Conservation (phyloP, 2,797 vertebrate species). For the Buphagus erythrorhynchus region DNA sequence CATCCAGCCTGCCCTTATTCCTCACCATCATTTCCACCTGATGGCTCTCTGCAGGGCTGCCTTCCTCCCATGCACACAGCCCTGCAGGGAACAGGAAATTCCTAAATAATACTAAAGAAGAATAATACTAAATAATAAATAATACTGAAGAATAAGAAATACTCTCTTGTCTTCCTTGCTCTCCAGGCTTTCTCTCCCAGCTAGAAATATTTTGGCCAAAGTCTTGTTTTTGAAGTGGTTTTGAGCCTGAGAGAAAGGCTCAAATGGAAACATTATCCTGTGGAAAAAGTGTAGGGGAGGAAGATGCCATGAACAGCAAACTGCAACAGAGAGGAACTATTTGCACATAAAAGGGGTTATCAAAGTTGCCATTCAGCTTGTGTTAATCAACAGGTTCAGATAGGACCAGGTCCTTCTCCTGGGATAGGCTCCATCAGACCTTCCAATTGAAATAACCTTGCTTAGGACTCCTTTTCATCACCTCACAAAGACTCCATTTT, state of each 20-base stretch:
- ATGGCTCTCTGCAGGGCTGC: not conserved
- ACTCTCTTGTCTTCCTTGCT: not conserved
- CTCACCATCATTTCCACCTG: not conserved
- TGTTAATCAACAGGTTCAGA: constrained; percentile 66
- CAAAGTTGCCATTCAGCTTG: constrained; percentile 51
- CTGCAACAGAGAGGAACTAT: constrained; percentile 46
- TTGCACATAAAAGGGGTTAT: constrained; percentile 36
- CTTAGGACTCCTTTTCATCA: constrained; percentile 67
- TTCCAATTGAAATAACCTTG: constrained; percentile 77
- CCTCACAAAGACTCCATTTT: constrained; percentile 71
- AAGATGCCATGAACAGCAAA: constrained; percentile 9
- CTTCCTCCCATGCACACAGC: not conserved
- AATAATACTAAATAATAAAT: too few species aligned
- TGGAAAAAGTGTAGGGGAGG: not conserved
- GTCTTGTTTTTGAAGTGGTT: not conserved
- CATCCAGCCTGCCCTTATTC: not conserved
- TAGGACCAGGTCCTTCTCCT: constrained; percentile 63
- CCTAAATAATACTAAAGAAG: too few species aligned
- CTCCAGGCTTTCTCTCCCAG: not conserved
- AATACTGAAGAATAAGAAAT: too few species aligned
- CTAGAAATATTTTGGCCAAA: not conserved
- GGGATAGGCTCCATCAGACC: constrained; percentile 57
- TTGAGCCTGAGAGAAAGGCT: not conserved
- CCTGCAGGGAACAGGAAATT: not conserved
- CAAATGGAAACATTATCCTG: not conserved